These are phyloP conservation scores for Caenorhabditis sinica DNA, from an alignment of 2,888 invertebrate genomes.

Conservation along the genomic window DNA sequence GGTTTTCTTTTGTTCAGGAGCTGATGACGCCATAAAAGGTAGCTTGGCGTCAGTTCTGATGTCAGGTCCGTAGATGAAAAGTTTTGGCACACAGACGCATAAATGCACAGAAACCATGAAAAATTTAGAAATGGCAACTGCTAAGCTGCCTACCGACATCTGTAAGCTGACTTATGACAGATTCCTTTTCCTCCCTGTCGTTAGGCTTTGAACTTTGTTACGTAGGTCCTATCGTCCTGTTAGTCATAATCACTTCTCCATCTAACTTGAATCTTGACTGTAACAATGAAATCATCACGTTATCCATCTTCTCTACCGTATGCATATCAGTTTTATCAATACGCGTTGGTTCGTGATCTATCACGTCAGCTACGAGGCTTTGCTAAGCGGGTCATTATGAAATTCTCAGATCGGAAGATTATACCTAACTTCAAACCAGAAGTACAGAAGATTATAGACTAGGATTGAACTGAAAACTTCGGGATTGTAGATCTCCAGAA, in stretches of 20 bases:
- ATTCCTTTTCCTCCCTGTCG: background rate
- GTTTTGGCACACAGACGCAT: too few relatives aligned
- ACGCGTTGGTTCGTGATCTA: conserved; percentile 24
- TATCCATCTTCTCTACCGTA: background rate
- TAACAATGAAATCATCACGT: conserved; percentile 17
- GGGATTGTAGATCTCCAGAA: too few relatives aligned
- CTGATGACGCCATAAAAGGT: too few relatives aligned
- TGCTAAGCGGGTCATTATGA: conserved; percentile 10
- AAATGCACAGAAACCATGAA: too few relatives aligned
- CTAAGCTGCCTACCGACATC: too few relatives aligned
- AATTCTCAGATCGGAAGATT: background rate
- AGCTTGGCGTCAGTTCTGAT: too few relatives aligned
- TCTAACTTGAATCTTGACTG: background rate
- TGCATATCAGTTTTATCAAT: background rate
- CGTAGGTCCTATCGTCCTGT: background rate
- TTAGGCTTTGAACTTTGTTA: background rate
- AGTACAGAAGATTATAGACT: too few relatives aligned
- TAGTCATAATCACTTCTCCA: background rate
- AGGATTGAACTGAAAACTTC: too few relatives aligned
- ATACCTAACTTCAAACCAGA: too few relatives aligned
- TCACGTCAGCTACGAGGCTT: conserved; percentile 10
- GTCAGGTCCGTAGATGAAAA: too few relatives aligned
- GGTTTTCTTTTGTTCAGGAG: too few relatives aligned
- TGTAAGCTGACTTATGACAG: background rate
- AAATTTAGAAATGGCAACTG: too few relatives aligned